Base-by-base conservation (phyloP, 2,888 invertebrate species). In the Pachymerium ferrugineum region DNA sequence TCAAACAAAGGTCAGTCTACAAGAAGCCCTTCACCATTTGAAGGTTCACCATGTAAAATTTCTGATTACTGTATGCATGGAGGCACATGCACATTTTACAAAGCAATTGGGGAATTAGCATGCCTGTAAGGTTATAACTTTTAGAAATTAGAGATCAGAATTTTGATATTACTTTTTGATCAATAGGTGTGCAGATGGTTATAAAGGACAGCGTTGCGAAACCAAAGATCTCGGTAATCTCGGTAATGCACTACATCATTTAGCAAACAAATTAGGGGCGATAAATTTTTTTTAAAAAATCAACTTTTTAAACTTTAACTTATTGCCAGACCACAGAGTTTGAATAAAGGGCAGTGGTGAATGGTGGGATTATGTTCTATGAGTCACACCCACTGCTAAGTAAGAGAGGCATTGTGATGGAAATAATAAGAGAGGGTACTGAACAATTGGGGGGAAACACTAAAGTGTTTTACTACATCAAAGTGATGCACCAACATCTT, bases 131-230 rank as follows among this genome's bases (percentile, higher is more conserved):
- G n/a, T n/a, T n/a, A n/a, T n/a, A n/a, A n/a, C n/a, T n/a, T n/a
- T n/a, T n/a, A n/a, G n/a, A n/a, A n/a, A n/a, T n/a, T n/a, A n/a
- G n/a, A n/a, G n/a, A n/a, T n/a, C n/a, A n/a, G n/a, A n/a, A n/a
- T n/a, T n/a, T n/a, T n/a, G n/a, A n/a, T n/a, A n/a, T n/a, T n/a
- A n/a, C n/a, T n/a, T n/a, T n/a, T n/a, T n/a, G n/a, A n/a, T n/a
- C n/a, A n/a, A n/a, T 54, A 71, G 71, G 14, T 71, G 71, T 22
- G 38, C 33, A 38, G 38, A 38, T 38, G 71, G 71, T 16, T 71
- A 71, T 35, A 42, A 71, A 28, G 71, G 71, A 71, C 28, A 28
- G 38, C 71, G 71, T 29, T 71, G 71, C 22, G 71, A 71, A 71
- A 28, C 71, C 35, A 71, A 71, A 71, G 33, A 30, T 25, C 38